Percentiles rank a stretch among this genome's conserved stretches.
Evolutionary conservation across 2,113 vertebrate species (phyloP).

Genomic region (Thamnaconus septentrionalis): DNA sequence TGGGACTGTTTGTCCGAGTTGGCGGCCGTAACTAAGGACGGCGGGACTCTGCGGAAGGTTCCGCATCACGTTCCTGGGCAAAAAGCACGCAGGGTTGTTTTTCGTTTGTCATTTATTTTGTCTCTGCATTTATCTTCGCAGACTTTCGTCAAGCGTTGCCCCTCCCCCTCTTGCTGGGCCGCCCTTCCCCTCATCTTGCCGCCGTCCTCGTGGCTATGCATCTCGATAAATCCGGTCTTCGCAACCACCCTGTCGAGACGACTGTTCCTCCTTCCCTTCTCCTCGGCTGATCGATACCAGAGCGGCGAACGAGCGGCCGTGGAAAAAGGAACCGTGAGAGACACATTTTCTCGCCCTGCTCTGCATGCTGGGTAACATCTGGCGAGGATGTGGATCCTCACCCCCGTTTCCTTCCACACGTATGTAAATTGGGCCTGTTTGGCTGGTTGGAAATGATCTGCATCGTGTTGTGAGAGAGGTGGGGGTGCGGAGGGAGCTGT

Average conservation of each 20-base stretch:
- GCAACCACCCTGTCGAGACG: slow-evolving; percentile 80
- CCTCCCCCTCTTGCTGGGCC: slow-evolving; percentile 68
- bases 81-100: no score
- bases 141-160: slow-evolving; percentile 6
- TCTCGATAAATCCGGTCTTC: slow-evolving; percentile 82
- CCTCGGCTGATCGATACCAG: slow-evolving; percentile 49
- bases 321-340: slow-evolving; percentile 7
- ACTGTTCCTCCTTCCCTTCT: slow-evolving; percentile 9
- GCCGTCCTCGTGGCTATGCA: slow-evolving; percentile 82
- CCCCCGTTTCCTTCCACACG: slow-evolving; percentile 38
- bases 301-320: slow-evolving; percentile 39
- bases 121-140: neutral
- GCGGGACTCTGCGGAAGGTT: neutral
- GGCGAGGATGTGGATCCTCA: slow-evolving; percentile 52
- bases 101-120: no score
- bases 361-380: slow-evolving; percentile 44
- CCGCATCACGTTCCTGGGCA: no score
- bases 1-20: slow-evolving; percentile 52
- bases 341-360: slow-evolving; percentile 39
- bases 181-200: slow-evolving; percentile 75
- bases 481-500: no score
- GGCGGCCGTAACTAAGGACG: slow-evolving; percentile 49
- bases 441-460: slow-evolving; percentile 51
- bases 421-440: slow-evolving; percentile 22
- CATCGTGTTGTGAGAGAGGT: slow-evolving; percentile 44